These are phyloP conservation scores for Dysmachus trigonus DNA, from an alignment of 2,888 invertebrate species.

Conservation along the genomic window DNA sequence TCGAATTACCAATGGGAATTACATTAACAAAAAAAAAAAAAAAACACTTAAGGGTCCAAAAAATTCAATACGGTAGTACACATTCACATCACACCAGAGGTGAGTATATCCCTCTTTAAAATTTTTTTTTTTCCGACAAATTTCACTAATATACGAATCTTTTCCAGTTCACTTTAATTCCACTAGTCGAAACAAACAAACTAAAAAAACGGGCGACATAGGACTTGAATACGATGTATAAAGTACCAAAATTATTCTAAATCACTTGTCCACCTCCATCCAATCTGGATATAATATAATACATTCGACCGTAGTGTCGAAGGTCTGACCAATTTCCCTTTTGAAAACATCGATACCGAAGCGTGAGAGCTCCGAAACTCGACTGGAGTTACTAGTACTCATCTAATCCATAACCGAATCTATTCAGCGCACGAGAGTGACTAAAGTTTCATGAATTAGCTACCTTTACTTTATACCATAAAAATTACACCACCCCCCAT, in stretches of 20 bases:
- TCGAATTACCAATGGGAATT: not conserved
- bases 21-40: no score
- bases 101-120: not conserved
- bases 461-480: constrained; percentile 46
- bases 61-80: not conserved
- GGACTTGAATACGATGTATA: not conserved
- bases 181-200: not conserved
- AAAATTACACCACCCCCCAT: constrained; percentile 8
- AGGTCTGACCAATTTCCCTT: not conserved
- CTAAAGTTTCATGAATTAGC: constrained; percentile 44
- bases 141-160: not conserved
- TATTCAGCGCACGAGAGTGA: constrained; percentile 44
- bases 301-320: not conserved
- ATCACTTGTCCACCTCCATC: constrained; percentile 1
- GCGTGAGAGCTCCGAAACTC: not conserved
- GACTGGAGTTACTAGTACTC: not conserved
- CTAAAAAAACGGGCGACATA: not conserved
- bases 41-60: not conserved
- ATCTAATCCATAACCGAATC: constrained; percentile 15
- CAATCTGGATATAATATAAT: not conserved
- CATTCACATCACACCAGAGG: not conserved
- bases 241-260: not conserved
- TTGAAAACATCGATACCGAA: constrained; percentile 8
- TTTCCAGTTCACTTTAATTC: not conserved
- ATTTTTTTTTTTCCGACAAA: not conserved